phyloP scores from a whole-genome alignment of 1,140 invertebrate genomes.

The Ostrea edulis region DNA sequence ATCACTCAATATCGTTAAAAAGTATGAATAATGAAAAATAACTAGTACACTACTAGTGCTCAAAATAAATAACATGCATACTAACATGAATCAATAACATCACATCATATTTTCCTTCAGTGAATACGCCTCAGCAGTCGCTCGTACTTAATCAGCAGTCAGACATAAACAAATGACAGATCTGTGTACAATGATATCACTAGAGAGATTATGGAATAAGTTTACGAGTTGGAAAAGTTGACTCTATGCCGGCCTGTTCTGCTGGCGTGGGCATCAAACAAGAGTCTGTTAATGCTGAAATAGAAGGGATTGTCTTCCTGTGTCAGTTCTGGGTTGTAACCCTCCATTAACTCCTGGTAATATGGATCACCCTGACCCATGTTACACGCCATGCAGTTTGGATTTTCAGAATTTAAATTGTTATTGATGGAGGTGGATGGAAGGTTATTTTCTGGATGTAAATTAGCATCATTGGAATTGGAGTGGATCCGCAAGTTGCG shows the following conservation, averaged over 20 bases:
- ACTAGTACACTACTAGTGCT: not conserved
- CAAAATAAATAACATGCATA: slow-evolving; percentile 10
- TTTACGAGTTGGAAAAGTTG: slow-evolving; percentile 31
- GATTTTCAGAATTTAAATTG: slow-evolving; percentile 29
- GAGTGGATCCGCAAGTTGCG: not conserved
- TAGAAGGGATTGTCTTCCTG: slow-evolving; percentile 58
- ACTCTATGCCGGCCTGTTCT: slow-evolving; percentile 44
- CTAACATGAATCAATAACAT: not conserved
- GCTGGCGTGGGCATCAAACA: slow-evolving; percentile 56
- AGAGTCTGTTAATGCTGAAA: slow-evolving; percentile 53
- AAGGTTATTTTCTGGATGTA: not conserved
- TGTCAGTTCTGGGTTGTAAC: slow-evolving; percentile 57
- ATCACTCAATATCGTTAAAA: not conserved
- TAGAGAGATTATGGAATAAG: not conserved
- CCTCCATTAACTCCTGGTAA: slow-evolving; percentile 46
- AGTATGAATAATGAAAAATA: not conserved
- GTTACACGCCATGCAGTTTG: slow-evolving; percentile 41
- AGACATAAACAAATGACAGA: not conserved
- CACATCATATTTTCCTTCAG: not conserved
- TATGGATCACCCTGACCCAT: slow-evolving; percentile 34
- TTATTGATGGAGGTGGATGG: not conserved
- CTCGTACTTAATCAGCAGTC: not conserved
- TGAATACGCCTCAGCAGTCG: not conserved
- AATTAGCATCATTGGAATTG: slow-evolving; percentile 34
- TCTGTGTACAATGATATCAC: not conserved